Conservation (phyloP, 2,113 vertebrate genomes). For the Coptodon rendalli region DNA sequence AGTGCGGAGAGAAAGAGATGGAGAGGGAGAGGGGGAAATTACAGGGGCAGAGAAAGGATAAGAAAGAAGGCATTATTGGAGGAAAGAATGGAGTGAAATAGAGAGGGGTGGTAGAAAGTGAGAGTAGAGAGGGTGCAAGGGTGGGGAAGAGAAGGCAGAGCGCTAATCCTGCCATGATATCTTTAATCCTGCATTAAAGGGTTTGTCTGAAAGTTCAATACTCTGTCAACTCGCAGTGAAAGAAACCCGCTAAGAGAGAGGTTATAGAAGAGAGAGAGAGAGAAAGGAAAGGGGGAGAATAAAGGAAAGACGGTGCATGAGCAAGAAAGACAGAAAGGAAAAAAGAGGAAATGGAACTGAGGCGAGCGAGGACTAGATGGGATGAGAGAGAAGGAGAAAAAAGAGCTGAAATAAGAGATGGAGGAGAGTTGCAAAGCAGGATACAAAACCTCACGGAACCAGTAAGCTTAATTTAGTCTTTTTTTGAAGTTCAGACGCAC, state of each 20-base stretch:
- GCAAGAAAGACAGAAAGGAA: background rate
- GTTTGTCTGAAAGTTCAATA: constrained; percentile 61
- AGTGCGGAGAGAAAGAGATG: background rate
- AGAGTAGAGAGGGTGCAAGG: background rate
- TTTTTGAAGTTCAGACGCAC: constrained; percentile 16
- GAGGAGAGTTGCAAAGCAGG: background rate
- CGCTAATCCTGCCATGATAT: constrained; percentile 64
- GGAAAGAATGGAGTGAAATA: constrained; percentile 28
- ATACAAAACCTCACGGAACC: constrained; percentile 19
- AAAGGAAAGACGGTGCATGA: background rate
- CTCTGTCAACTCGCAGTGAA: constrained; percentile 51
- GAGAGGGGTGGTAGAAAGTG: constrained; percentile 25
- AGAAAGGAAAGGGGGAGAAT: background rate
- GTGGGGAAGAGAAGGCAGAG: constrained; percentile 11
- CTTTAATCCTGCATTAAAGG: constrained; percentile 66
- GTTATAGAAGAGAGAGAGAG: background rate
- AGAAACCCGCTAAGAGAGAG: constrained; percentile 41
- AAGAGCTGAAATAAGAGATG: background rate
- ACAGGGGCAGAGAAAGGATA: constrained; percentile 2
- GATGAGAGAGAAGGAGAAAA: background rate
- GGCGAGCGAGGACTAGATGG: background rate
- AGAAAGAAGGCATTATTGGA: constrained; percentile 33
- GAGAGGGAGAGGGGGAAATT: constrained; percentile 7
- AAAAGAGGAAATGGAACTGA: background rate
- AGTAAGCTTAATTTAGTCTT: constrained; percentile 21